Evolutionary conservation across 2,888 invertebrate species (phyloP).

Genomic region (Macrosoma leucophasiata): DNA sequence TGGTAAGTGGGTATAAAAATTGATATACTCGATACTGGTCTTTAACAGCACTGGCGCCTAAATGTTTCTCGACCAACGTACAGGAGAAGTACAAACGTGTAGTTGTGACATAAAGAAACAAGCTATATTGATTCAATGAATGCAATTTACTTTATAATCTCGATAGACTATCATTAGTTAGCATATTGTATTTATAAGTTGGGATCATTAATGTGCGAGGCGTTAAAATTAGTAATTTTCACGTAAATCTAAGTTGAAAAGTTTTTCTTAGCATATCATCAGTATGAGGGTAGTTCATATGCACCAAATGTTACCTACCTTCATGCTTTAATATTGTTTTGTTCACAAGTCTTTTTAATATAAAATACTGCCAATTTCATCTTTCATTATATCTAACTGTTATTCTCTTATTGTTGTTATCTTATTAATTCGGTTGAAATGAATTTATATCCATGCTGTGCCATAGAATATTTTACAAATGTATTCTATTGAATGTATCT

Average conservation of each 20-base stretch:
- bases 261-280: too few relatives aligned
- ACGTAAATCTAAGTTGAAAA: conserved; percentile 7
- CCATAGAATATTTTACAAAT: conserved; percentile 40
- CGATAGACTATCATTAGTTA: conserved; percentile 45
- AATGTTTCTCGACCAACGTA: too few relatives aligned
- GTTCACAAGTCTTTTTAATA: conserved; percentile 1
- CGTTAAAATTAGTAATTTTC: conserved; percentile 7
- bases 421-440: conserved; percentile 22
- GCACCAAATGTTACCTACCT: too few relatives aligned
- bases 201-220: too few relatives aligned
- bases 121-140: too few relatives aligned
- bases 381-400: conserved; percentile 12
- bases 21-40: too few relatives aligned
- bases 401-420: conserved; percentile 15
- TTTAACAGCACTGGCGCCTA: too few relatives aligned
- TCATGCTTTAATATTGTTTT: conserved; percentile 8
- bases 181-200: too few relatives aligned
- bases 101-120: too few relatives aligned
- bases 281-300: too few relatives aligned
- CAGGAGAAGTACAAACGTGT: too few relatives aligned
- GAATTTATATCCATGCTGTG: conserved; percentile 44
- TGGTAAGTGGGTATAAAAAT: too few relatives aligned
- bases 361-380: conserved; percentile 47
- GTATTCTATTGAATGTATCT: conserved; percentile 17
- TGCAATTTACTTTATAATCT: conserved; percentile 61